Evolutionary conservation across 2,888 invertebrate species (phyloP).

Genomic region (Calameuta filiformis): DNA sequence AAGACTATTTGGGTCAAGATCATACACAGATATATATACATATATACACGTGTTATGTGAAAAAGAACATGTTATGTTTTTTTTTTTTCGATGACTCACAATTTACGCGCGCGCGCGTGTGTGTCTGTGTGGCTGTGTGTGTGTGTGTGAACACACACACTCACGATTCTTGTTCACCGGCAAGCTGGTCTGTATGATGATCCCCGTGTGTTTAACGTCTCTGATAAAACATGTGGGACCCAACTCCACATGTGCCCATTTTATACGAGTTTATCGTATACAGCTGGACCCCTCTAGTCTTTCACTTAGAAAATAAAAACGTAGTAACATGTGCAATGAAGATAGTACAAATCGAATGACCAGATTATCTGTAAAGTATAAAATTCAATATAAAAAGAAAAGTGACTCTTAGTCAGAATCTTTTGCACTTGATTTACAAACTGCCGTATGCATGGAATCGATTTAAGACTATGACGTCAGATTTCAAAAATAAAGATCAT

Average conservation of each 20-base stretch:
- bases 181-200: background rate
- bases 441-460: background rate
- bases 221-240: background rate
- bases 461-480: background rate
- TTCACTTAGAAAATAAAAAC: background rate
- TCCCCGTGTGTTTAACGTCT: background rate
- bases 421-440: background rate
- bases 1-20: background rate
- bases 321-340: background rate
- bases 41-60: no score
- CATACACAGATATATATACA: background rate
- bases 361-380: background rate
- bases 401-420: background rate
- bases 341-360: background rate
- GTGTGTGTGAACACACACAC: no score
- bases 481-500: background rate
- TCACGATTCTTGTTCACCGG: background rate
- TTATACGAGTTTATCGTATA: no score
- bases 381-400: background rate
- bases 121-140: no score
- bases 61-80: background rate
- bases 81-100: background rate
- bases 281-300: no score
- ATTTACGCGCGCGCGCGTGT: no score
- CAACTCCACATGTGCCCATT: no score